These are phyloP conservation scores for Urocyon cinereoargenteus DNA, from an alignment of 2,797 vertebrate genomes.

Conservation along the genomic window DNA sequence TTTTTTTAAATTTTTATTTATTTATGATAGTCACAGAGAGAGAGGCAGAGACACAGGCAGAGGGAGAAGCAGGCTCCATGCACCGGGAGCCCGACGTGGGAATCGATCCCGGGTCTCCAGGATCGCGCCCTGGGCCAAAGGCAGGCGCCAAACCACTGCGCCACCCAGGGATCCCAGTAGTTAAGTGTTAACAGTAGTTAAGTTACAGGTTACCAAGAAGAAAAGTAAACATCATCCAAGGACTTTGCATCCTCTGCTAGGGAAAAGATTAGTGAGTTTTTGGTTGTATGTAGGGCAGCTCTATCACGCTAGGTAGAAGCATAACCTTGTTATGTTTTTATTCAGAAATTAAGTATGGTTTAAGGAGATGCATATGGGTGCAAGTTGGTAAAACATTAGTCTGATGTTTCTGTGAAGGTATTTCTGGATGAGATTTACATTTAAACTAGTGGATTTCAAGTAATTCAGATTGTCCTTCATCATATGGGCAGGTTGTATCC, in stretches of 20 bases:
- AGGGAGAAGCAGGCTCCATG: too few relatives aligned
- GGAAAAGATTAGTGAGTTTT: not conserved
- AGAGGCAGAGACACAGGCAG: too few relatives aligned
- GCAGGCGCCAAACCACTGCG: too few relatives aligned
- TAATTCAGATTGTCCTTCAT: not conserved
- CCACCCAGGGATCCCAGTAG: too few relatives aligned
- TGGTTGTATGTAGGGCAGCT: not conserved
- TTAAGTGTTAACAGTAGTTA: not conserved
- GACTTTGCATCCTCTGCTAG: not conserved
- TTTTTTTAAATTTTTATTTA: too few relatives aligned
- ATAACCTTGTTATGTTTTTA: not conserved
- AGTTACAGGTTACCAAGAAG: not conserved
- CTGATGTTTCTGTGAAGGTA: not conserved
- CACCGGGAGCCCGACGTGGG: too few relatives aligned
- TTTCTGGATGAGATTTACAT: not conserved
- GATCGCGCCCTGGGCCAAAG: too few relatives aligned
- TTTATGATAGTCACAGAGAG: too few relatives aligned
- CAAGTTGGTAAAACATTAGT: not conserved
- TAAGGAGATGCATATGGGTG: not conserved
- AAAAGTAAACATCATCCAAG: conserved; percentile 13
- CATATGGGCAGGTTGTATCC: not conserved
- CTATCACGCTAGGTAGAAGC: not conserved
- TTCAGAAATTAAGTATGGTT: conserved; percentile 7
- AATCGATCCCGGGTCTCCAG: too few relatives aligned
- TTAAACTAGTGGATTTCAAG: not conserved